A percentile compares a stretch with the other conserved stretches of the same genome.
phyloP scores from a whole-genome alignment of 2,113 vertebrate genomes.

The Neolamprologus longior region DNA sequence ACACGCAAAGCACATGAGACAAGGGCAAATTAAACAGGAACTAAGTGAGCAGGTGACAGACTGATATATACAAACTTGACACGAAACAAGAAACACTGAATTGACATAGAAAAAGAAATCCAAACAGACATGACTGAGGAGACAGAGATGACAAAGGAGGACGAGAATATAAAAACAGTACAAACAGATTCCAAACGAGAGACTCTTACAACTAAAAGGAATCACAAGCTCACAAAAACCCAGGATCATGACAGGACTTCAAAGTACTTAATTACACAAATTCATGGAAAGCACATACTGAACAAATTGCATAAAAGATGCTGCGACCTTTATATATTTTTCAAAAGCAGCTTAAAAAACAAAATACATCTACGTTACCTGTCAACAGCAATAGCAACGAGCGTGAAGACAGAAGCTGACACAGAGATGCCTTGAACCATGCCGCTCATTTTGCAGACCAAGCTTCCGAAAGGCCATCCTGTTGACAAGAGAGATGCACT shows the following conservation, averaged over 20 bases:
- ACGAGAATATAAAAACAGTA: not conserved
- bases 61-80: not conserved
- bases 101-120: not conserved
- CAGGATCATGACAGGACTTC: not conserved
- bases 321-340: not conserved
- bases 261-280: not conserved
- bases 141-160: not conserved
- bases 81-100: not conserved
- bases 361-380: constrained; percentile 68
- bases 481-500: constrained; percentile 6
- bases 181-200: not conserved
- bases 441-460: constrained; percentile 89
- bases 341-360: not conserved
- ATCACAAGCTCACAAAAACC: not conserved
- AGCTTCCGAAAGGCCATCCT: constrained; percentile 94
- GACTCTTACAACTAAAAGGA: not conserved
- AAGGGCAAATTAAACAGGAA: not conserved
- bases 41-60: not conserved
- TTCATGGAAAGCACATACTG: accelerated
- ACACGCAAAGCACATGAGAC: not conserved
- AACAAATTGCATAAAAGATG: not conserved
- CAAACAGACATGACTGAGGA: not conserved
- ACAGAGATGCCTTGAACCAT: constrained; percentile 91
- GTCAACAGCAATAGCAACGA: constrained; percentile 88
- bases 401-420: constrained; percentile 88